Percentiles rank a stretch among this genome's conserved stretches.
Conservation (phyloP, 2,797 vertebrate genomes). For the Sebastes hubbsi region DNA sequence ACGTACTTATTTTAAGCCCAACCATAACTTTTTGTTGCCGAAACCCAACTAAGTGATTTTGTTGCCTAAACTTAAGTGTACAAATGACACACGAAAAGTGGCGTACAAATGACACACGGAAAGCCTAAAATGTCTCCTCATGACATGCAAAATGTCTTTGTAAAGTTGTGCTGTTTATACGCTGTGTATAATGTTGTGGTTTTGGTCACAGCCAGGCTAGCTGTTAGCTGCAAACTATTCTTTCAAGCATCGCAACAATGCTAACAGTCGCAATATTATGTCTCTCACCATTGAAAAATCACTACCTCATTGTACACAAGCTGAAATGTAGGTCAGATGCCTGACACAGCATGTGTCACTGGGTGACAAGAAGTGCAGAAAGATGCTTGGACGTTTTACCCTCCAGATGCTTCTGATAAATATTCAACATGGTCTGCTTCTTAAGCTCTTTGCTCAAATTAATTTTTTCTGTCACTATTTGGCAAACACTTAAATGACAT, state of each 20-base stretch:
- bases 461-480: constrained; percentile 63
- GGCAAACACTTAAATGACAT: constrained; percentile 43
- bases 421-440: constrained; percentile 47
- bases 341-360: constrained; percentile 37
- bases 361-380: constrained; percentile 39
- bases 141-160: too few species aligned
- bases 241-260: not conserved
- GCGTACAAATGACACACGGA: too few species aligned
- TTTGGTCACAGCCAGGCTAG: not conserved
- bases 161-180: too few species aligned
- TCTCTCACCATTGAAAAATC: constrained; percentile 32
- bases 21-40: too few species aligned
- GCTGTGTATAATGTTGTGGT: not conserved
- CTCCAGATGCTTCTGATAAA: constrained; percentile 71
- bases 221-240: not conserved
- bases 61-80: too few species aligned
- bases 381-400: constrained; percentile 36
- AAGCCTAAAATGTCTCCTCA: too few species aligned
- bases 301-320: constrained; percentile 12
- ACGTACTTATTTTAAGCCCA: too few species aligned
- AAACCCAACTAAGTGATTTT: too few species aligned
- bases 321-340: constrained; percentile 62
- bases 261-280: constrained; percentile 1
- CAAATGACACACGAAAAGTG: too few species aligned
- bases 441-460: constrained; percentile 32